Evolutionary conservation across 2,797 vertebrate genomes (phyloP).

Genomic region (Crenichthys baileyi): DNA sequence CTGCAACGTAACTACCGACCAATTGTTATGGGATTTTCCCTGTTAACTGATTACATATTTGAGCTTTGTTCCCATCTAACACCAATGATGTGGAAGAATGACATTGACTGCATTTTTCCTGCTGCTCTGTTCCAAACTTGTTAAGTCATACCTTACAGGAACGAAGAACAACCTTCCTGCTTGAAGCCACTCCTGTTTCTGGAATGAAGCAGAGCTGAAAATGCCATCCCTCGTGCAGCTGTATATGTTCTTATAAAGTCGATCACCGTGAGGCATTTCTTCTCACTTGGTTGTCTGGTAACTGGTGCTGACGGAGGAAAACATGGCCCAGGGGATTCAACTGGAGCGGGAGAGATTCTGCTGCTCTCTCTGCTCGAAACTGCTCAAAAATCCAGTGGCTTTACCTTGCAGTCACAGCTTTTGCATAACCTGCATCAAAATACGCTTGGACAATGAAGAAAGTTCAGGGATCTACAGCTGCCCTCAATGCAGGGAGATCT

Average conservation of each 20-base stretch:
- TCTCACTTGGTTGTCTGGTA: too few relatives aligned
- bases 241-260: not conserved
- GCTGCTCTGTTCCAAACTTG: not conserved
- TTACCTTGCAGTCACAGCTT: slow-evolving; percentile 37
- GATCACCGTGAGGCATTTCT: not conserved
- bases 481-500: slow-evolving; percentile 21
- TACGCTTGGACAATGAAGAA: not conserved
- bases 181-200: slow-evolving; percentile 15
- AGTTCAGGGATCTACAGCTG: not conserved
- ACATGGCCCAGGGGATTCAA: slow-evolving; percentile 25
- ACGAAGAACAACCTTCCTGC: not conserved
- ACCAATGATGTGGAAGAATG: not conserved
- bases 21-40: not conserved
- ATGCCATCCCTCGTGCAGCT: not conserved
- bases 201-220: slow-evolving; percentile 25
- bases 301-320: not conserved
- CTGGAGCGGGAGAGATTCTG: slow-evolving; percentile 16
- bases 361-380: slow-evolving; percentile 30
- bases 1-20: not conserved
- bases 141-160: not conserved
- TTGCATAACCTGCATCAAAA: slow-evolving; percentile 26
- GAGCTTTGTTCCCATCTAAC: not conserved
- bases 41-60: not conserved
- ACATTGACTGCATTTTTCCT: not conserved
- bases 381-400: slow-evolving; percentile 20